phyloP scores from a whole-genome alignment of 1,140 invertebrate species.

The Antheraea pernyi region DNA sequence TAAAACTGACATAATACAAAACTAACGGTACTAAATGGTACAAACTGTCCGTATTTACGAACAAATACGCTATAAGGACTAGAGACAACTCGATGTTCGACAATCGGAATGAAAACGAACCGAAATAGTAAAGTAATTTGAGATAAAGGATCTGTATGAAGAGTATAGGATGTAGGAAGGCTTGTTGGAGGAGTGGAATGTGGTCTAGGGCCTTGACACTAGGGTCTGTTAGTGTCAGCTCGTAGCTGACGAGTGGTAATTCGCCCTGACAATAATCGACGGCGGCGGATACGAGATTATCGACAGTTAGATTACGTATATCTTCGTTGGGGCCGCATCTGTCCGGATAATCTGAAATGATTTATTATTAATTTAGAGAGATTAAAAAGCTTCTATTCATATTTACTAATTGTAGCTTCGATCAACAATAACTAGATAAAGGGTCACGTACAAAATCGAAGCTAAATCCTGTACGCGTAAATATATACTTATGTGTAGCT shows the following conservation, averaged over 20 bases:
- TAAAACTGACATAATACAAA: slow-evolving; percentile 86
- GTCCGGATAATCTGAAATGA: slow-evolving; percentile 69
- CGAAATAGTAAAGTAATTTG: slow-evolving; percentile 81
- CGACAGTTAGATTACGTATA: slow-evolving; percentile 88
- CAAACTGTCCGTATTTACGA: slow-evolving; percentile 83
- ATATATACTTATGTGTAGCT: too few species aligned
- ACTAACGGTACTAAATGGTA: slow-evolving; percentile 84
- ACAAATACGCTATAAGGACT: slow-evolving; percentile 84
- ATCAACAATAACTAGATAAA: too few species aligned
- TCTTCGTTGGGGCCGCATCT: slow-evolving; percentile 72
- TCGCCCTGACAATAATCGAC: slow-evolving; percentile 89
- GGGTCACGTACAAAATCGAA: too few species aligned
- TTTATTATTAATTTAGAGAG: slow-evolving; percentile 5
- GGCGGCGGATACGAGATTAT: slow-evolving; percentile 89
- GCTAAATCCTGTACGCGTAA: too few species aligned
- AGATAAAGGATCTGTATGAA: slow-evolving; percentile 86
- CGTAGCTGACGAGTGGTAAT: slow-evolving; percentile 86
- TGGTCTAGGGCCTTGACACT: slow-evolving; percentile 83
- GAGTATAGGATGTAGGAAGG: slow-evolving; percentile 85
- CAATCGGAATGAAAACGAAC: slow-evolving; percentile 79
- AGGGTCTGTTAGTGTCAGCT: slow-evolving; percentile 85
- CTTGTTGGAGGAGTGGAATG: slow-evolving; percentile 84
- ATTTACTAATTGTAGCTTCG: too few species aligned
- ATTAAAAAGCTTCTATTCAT: background rate
- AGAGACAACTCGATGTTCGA: slow-evolving; percentile 83